Conservation (phyloP, 2,113 vertebrate species). For the Ciconia boyciana region DNA sequence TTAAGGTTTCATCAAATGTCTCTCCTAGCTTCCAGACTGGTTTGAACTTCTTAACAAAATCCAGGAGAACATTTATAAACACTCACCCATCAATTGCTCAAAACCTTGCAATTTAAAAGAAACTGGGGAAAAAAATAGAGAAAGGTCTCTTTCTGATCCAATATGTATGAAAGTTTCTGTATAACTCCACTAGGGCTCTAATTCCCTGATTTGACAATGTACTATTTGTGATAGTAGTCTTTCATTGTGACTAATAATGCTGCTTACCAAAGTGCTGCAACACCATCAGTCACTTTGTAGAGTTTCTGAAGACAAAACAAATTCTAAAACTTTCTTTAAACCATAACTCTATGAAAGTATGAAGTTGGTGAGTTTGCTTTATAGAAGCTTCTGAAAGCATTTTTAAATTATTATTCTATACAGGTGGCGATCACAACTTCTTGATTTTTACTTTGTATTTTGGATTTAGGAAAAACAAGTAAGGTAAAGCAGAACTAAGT, state of each 20-base stretch:
- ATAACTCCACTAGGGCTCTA: not conserved
- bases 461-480: not conserved
- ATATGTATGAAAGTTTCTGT: not conserved
- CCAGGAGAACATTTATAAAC: not conserved
- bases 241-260: constrained; percentile 21
- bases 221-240: not conserved
- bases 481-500: not conserved
- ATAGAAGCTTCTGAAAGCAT: not conserved
- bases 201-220: not conserved
- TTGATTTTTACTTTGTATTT: not conserved
- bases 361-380: not conserved
- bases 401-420: not conserved
- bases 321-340: constrained; percentile 21
- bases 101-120: not conserved
- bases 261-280: not conserved
- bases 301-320: not conserved
- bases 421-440: not conserved
- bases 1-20: not conserved
- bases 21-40: not conserved
- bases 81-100: not conserved
- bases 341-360: not conserved
- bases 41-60: not conserved
- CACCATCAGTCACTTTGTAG: not conserved
- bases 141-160: not conserved
- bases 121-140: not conserved